Evolutionary conservation across 1,140 invertebrate genomes (phyloP).

Genomic region (Drosophila setifemur): DNA sequence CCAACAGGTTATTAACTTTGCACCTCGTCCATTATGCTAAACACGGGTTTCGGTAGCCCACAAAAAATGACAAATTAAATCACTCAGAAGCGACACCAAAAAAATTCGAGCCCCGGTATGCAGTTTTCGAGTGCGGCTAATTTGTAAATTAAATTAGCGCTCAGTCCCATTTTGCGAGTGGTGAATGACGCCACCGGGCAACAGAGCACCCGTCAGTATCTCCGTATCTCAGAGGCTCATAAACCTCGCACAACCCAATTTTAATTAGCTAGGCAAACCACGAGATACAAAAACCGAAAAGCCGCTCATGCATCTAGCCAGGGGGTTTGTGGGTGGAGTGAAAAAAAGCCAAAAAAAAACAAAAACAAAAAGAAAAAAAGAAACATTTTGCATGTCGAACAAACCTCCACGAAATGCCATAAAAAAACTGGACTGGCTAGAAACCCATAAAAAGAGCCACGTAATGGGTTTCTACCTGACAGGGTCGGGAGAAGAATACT

Average conservation of each 20-base stretch:
- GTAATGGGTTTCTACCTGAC: constrained; percentile 28
- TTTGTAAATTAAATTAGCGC: constrained; percentile 76
- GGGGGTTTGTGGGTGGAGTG: constrained; percentile 10
- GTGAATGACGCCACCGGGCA: constrained; percentile 56
- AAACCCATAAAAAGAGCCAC: constrained; percentile 40
- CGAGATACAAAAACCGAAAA: constrained; percentile 20
- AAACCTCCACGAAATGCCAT: constrained; percentile 18
- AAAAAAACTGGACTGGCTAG: constrained; percentile 35
- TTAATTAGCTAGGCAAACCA: constrained; percentile 41
- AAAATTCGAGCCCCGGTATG: constrained; percentile 35
- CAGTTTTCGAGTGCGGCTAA: constrained; percentile 51
- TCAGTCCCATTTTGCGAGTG: constrained; percentile 56
- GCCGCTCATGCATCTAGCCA: constrained; percentile 16
- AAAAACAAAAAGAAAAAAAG: too few relatives aligned
- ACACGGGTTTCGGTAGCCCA: neutral
- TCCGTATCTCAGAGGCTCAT: constrained; percentile 26
- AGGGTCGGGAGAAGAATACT: constrained; percentile 1
- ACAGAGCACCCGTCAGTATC: constrained; percentile 56
- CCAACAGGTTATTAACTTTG: constrained; percentile 12
- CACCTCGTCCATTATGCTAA: constrained; percentile 11
- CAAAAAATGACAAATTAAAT: constrained; percentile 38
- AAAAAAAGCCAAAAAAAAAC: too few relatives aligned
- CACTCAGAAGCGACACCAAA: constrained; percentile 21
- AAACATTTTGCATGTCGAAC: constrained; percentile 58
- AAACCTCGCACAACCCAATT: constrained; percentile 52